Evolutionary conservation across 2,797 vertebrate species (phyloP), one percentile per base, ranked within the genome.

Genomic region (Novumbra hubbsi): DNA sequence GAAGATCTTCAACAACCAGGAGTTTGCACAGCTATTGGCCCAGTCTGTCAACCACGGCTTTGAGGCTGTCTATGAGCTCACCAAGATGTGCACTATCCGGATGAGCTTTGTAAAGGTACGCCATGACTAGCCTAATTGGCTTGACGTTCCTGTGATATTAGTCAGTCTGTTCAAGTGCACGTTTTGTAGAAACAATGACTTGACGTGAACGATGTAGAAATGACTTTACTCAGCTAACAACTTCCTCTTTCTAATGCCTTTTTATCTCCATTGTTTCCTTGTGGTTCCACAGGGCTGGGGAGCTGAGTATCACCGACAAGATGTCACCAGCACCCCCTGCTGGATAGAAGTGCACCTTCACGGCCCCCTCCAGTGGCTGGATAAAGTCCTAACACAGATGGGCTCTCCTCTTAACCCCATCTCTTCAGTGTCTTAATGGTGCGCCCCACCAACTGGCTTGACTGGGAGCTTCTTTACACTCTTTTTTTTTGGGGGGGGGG

Each of bases 351-450:
- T 96, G 82, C 95, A 96, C 85, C 95, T 96, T 78, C 95, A 96
- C 38, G 95, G 95, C 73, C 95, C 95, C 76, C 94, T 96, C 57
- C 95, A 96, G 79, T 96, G 95, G 95, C 89, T 96, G 90, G 95
- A 96, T 93, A 96, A 96, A 94, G 95, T 96, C 91, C 93, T 96
- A 71, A 96, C 95, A 81, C 95, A 96, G 88, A 96, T 98, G 96
- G 96, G 96, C 78, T 97, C 96, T 14, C 96, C 96, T 81, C 94
- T 97, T 78, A 98, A 98, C 87, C 96, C 97, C 77, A 98, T 98
- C 84, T 98, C 97, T 77, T 99, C 97, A 73, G 97, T 99, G 92
- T 99, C 66, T 68, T 55, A 27, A 14, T 69, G 79, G 76, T 55
- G n/a, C 9, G 2, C 21, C 55, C n/a, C 55, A 8, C 50, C 21